Base-by-base conservation (phyloP, 2,797 vertebrate genomes). In the Esox masquinongy region DNA sequence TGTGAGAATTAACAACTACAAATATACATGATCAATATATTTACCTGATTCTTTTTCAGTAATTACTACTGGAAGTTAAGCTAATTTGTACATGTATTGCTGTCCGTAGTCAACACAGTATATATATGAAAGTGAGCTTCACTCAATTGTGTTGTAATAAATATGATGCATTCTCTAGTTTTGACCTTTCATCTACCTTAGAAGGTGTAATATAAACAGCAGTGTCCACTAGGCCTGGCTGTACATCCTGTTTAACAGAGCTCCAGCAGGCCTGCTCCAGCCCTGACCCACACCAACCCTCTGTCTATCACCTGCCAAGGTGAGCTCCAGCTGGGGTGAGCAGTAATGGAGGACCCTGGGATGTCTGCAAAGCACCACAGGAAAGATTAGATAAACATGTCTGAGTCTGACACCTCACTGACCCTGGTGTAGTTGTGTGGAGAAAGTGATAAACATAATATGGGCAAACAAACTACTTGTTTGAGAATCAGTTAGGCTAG, bases 241-340 rank as follows among this genome's bases (percentile, higher is more conserved):
- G 51, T 53, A 53, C 51, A 53, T 53, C 51, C 50, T 68, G 67
- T 68, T 68, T 22, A 68, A n/a, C 17, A 36, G 31, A 68, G 31
- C 31, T 39, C 9, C 24, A 36, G 9, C 67, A 36, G 29, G 16
- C 31, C 34, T 43, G 67, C 17, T 68, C 67, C 36, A 69, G 68
- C 36, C 36, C 11, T 22, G 67, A 43, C 68, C 36, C 68, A n/a
- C 68, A 47, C 19, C 12, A 11, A 43, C 34, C 11, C 36, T 24
- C 39, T 22, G 39, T 43, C 39, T 43, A 69, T 47, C n/a, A 47
- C n/a, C 34, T 19, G n/a, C 19, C 66, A 68, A 17, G n/a, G 66
- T 49, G 68, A 69, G 68, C 68, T 43, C 36, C n/a, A 5, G 8
- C 68, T 69, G 31, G 67, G 67, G 67, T 68, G 36, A 69, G 36